Percentiles rank a stretch among this genome's conserved stretches.
Conservation (phyloP, 1,140 invertebrate genomes). For the Centruroides vittatus region DNA sequence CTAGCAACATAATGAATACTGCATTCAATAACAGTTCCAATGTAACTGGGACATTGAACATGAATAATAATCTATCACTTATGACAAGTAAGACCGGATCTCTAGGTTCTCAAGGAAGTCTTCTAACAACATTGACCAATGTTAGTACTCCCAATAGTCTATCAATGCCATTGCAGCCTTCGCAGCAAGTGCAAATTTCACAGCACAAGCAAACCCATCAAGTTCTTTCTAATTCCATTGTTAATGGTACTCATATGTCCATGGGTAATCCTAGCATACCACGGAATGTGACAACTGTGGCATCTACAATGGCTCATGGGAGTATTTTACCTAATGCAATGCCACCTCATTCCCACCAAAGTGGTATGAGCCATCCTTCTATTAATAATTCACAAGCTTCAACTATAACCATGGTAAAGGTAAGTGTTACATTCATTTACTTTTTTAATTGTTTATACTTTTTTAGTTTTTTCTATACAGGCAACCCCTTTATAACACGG, state of each 20-base stretch:
- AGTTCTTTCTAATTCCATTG: slow-evolving; percentile 18
- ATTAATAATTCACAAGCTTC: slow-evolving; percentile 13
- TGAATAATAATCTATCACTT: slow-evolving; percentile 8
- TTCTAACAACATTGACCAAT: slow-evolving; percentile 9
- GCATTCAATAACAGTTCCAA: slow-evolving; percentile 14
- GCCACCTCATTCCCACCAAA: slow-evolving; percentile 12
- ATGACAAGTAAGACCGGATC: slow-evolving; percentile 10
- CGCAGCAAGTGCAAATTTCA: slow-evolving; percentile 2
- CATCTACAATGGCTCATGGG: slow-evolving; percentile 10
- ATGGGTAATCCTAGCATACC: slow-evolving; percentile 14
- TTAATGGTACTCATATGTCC: slow-evolving; percentile 28
- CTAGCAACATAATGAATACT: slow-evolving; percentile 2
- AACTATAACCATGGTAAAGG: slow-evolving; percentile 3
- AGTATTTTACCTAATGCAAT: slow-evolving; percentile 5
- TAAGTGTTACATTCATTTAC: too few relatives aligned
- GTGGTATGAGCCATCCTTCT: slow-evolving; percentile 11
- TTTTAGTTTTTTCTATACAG: too few relatives aligned
- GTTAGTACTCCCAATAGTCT: slow-evolving; percentile 15
- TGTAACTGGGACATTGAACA: slow-evolving; percentile 7
- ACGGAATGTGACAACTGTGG: slow-evolving; percentile 5
- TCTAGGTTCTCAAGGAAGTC: slow-evolving; percentile 5
- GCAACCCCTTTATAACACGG: too few relatives aligned
- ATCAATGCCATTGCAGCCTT: slow-evolving; percentile 10
- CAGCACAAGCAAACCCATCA: slow-evolving; percentile 14
- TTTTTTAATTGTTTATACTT: too few relatives aligned